A percentile compares a stretch with the other conserved stretches of the same genome.
phyloP scores from a whole-genome alignment of 1,140 invertebrate genomes.

The Andricus grossulariae region DNA sequence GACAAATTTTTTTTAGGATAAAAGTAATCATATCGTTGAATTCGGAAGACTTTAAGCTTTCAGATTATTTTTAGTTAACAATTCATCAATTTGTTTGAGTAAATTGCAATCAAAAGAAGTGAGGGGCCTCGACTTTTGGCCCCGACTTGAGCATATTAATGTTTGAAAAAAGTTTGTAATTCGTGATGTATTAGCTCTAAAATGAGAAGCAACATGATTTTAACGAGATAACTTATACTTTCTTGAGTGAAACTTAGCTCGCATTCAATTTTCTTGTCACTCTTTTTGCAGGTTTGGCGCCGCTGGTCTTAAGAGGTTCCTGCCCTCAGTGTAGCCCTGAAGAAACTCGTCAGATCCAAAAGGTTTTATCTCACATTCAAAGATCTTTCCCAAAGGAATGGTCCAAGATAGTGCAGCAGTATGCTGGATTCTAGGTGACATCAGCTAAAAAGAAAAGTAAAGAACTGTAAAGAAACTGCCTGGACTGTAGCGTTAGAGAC shows the following conservation, averaged over 20 bases:
- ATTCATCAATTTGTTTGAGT: no score
- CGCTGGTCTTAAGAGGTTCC: constrained; percentile 81
- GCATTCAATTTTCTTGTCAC: constrained; percentile 48
- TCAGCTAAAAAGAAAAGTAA: not conserved
- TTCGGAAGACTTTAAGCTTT: no score
- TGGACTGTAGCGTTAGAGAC: not conserved
- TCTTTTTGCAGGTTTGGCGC: constrained; percentile 80
- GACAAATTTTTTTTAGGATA: no score
- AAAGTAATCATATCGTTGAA: no score
- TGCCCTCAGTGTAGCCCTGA: constrained; percentile 82
- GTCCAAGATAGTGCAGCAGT: constrained; percentile 82
- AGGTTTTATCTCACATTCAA: constrained; percentile 82
- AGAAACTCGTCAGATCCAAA: constrained; percentile 82
- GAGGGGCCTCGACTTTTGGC: no score
- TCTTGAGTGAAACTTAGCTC: constrained; percentile 38
- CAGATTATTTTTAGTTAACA: no score
- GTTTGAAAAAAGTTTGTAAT: no score
- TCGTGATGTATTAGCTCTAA: no score
- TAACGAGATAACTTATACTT: not conserved
- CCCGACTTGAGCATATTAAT: no score
- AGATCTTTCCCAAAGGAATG: constrained; percentile 83
- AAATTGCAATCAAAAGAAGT: no score
- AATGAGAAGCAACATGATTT: no score
- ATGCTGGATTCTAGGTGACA: constrained; percentile 71
- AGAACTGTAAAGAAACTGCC: not conserved